Evolutionary conservation across 1,140 invertebrate genomes (phyloP), one percentile per base, ranked within the genome.

Genomic region (Rhyacophila brunnea): DNA sequence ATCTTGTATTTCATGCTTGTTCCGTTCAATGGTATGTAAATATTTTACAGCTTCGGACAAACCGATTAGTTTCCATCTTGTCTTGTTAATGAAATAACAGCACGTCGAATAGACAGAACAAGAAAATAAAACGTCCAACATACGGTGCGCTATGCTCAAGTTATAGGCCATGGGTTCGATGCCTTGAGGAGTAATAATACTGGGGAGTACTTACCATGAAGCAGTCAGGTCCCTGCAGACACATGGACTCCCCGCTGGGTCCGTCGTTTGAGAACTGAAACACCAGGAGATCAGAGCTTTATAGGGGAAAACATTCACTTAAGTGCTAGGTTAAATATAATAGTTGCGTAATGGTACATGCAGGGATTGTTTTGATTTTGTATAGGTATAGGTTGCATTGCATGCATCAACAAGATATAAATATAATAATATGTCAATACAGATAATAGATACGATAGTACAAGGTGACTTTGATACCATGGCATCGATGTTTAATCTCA

Each of bases 201-300:
- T n/a, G 43, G 17, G 43, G 43, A 19, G 43, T 51, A 80, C 81
- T 83, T 69, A 85, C 83, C 82, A 84, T 84, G 75, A 84, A 85
- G 70, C 83, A 85, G 73, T 84, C 83, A 55, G 83, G 81, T 68
- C 81, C 82, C 68, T 85, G 83, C 68, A 84, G 75, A 71, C 83
- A 85, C 68, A 81, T 81, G 40, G 81, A 81, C 73, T 83, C 82
- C 70, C 80, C 80, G 67, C 80, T 73, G 73, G 78, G 68, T 67
- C 81, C 63, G 46, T 65, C 58, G 58, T 65, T 65, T 50, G 63
- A 65, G 63, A 65, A 65, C 63, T 65, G 63, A 65, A 65, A 65
- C 63, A 65, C 55, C 63, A 60, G 49, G 58, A 58, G 50, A 61
- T n/a, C 63, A 60, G 50, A 58, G 42, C 34, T 58, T 65, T 65